Conservation (phyloP, 2,888 invertebrate genomes). For the Steromphala cineraria region DNA sequence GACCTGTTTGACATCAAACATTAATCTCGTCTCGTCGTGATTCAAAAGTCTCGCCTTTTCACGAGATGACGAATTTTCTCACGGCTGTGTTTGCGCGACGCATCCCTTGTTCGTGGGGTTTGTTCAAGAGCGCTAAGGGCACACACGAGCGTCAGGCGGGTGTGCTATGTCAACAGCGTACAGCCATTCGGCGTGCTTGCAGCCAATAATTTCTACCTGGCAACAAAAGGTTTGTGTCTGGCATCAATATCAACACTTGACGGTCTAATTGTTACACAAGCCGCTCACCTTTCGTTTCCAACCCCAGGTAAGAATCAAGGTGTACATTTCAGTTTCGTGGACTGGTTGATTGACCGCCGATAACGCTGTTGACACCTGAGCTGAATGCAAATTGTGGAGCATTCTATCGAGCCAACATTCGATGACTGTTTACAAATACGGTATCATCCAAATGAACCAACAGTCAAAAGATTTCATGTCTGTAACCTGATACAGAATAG, state of each 20-base stretch:
- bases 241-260: background rate
- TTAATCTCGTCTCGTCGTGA: no score
- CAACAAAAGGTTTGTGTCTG: background rate
- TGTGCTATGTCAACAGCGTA: background rate
- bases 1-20: background rate
- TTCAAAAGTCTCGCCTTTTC: background rate
- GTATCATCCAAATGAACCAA: no score
- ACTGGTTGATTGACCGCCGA: no score
- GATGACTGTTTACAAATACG: no score
- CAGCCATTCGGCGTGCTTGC: background rate
- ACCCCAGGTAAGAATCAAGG: no score
- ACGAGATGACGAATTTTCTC: background rate
- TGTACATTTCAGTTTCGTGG: no score
- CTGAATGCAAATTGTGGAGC: no score
- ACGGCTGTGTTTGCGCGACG: background rate
- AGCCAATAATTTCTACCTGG: background rate
- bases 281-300: background rate
- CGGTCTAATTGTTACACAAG: background rate
- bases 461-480: no score
- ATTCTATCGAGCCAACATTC: no score
- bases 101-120: background rate
- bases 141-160: background rate
- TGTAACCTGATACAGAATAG: no score
- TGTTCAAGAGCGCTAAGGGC: background rate
- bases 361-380: no score